Conservation (phyloP, 2,797 vertebrate genomes). For the Xenentodon cancila region DNA sequence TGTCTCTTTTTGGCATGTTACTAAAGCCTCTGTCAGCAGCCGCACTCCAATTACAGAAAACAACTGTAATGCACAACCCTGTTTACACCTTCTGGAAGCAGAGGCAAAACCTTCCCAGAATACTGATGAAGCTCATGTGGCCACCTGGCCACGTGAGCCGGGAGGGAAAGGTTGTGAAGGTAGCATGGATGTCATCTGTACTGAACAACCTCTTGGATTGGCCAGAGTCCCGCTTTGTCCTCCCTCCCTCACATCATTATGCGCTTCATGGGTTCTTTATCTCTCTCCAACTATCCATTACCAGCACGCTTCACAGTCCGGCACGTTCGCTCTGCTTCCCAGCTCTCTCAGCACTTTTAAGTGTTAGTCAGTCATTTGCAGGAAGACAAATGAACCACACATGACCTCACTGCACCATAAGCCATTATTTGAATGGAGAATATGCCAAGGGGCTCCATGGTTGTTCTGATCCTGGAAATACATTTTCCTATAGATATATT, state of each 20-base stretch:
- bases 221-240: not conserved
- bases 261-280: too few species aligned
- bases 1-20: constrained; percentile 26
- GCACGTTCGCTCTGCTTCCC: constrained; percentile 12
- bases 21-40: constrained; percentile 46
- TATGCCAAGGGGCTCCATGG: not conserved
- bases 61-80: constrained; percentile 32
- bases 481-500: too few species aligned
- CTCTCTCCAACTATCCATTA: constrained; percentile 35
- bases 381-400: constrained; percentile 24
- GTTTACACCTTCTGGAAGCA: constrained; percentile 37
- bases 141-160: too few species aligned
- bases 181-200: not conserved
- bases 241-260: too few species aligned
- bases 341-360: constrained; percentile 49
- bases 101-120: constrained; percentile 19
- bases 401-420: not conserved
- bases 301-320: not conserved
- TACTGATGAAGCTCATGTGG: constrained; percentile 25
- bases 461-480: not conserved
- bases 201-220: constrained; percentile 30
- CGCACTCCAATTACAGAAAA: constrained; percentile 50
- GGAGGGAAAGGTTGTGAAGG: too few species aligned
- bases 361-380: constrained; percentile 26
- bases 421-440: constrained; percentile 32